Base-by-base conservation (phyloP, 2,888 invertebrate species). In the Ariolimax columbianus region DNA sequence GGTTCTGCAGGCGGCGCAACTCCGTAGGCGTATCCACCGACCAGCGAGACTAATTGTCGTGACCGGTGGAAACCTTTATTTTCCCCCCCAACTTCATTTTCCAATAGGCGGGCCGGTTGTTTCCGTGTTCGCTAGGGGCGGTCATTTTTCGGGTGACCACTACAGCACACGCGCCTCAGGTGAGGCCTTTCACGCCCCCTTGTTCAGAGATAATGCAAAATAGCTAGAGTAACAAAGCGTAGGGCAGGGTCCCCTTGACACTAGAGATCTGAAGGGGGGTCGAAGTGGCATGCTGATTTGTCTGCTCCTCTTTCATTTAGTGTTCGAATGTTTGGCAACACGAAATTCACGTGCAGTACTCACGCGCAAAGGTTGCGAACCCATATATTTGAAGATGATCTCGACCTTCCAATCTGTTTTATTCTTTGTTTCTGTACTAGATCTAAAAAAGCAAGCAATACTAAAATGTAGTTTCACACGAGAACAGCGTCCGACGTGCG, bases 71-170 rank as follows among this genome's bases (percentile, higher is more conserved):
- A 43, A 66, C 43, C 66, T 66, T 68, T 43, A n/a, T n/a, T 79
- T 79, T 79, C 26, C 33, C 17, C 4, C 63, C 30, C 30, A 30
- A 3, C 47, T 33, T 33, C 23, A 14, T 66, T 79, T 30, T 33
- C 43, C 43, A 33, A 30, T 43, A 23, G 63, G 43, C 23, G 43
- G 79, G n/a, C 79, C 66, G 66, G 79, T 79, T 68, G 59, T 79
- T 40, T 26, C 14, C 66, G 68, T 33, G 66, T 43, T 66, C 33
- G 68, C 66, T 79, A 23, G 66, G 66, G 79, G 66, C 40, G 79
- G 66, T 66, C 66, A 66, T n/a, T 43, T 68, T 79, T 43, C n/a
- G 30, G 68, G 43, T 79, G 79, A 79, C 79, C 79, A 79, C 79
- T 68, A 79, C 30, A 17, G 30, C 3, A 30, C 79, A 79, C 68